Conservation (phyloP, 37 sponge, comb jelly and placozoan species). For the Amphimedon queenslandica region DNA sequence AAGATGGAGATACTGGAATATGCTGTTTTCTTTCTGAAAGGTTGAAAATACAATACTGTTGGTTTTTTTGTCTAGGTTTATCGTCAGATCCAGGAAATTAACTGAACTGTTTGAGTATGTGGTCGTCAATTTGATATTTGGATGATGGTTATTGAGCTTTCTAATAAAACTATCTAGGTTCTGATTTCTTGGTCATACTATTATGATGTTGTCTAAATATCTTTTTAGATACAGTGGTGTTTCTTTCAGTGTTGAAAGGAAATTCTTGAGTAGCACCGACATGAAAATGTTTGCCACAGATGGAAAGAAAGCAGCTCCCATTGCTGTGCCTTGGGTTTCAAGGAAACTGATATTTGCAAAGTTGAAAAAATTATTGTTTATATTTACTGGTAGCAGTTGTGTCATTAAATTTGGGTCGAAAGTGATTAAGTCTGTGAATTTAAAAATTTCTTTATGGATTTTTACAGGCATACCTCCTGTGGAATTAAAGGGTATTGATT, state of each 20-base stretch:
- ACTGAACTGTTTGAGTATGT: neutral
- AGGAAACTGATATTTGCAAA: slow-evolving; percentile 13
- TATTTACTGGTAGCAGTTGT: slow-evolving; percentile 3
- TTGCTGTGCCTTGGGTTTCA: slow-evolving; percentile 34
- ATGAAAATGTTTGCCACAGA: slow-evolving; percentile 34
- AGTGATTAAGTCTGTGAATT: neutral
- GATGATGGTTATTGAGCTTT: slow-evolving; percentile 13
- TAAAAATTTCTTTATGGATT: no score
- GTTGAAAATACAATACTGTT: neutral
- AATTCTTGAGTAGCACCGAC: neutral
- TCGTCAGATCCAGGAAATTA: neutral
- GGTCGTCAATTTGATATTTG: neutral
- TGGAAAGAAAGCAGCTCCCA: slow-evolving; percentile 41
- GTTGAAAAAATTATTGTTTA: slow-evolving; percentile 26
- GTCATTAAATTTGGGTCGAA: slow-evolving; percentile 27
- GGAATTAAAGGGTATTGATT: no score
- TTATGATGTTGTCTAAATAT: slow-evolving; percentile 48
- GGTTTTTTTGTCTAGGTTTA: neutral
- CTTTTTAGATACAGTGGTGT: slow-evolving; percentile 9
- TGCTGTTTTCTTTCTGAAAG: slow-evolving; percentile 23
- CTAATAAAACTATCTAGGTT: neutral
- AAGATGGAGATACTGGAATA: slow-evolving; percentile 31
- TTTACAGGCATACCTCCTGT: no score
- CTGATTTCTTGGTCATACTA: slow-evolving; percentile 12
- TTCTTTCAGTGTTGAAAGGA: neutral